Conservation (phyloP, 2,888 invertebrate species). For the Tridacna crocea region DNA sequence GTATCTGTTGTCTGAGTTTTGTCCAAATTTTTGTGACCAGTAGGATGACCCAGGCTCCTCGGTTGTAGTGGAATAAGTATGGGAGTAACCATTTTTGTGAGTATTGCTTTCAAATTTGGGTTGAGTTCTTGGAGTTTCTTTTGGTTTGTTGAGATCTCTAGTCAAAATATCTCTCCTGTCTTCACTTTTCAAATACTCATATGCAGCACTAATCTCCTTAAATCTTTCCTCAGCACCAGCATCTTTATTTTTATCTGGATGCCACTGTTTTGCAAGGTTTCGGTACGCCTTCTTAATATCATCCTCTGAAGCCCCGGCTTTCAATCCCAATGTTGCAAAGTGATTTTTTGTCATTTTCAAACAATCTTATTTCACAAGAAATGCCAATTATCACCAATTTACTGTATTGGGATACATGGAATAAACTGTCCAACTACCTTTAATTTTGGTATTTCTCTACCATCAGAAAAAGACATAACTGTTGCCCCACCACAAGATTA, state of each 20-base stretch:
- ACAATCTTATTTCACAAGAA: background rate
- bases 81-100: conserved; percentile 18
- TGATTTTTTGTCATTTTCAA: conserved; percentile 69
- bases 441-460: background rate
- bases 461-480: conserved; percentile 8
- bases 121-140: conserved; percentile 23
- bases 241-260: conserved; percentile 81
- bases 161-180: conserved; percentile 74
- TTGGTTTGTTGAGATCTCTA: conserved; percentile 66
- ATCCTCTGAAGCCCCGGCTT: conserved; percentile 74
- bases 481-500: background rate
- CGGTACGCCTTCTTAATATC: conserved; percentile 81
- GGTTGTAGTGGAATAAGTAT: conserved; percentile 6
- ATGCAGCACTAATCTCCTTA: conserved; percentile 80
- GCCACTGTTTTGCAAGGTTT: conserved; percentile 78
- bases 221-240: conserved; percentile 80
- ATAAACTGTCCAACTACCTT: too few species aligned
- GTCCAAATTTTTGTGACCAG: conserved; percentile 54
- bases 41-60: conserved; percentile 18
- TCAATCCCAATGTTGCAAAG: conserved; percentile 76
- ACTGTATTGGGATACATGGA: too few species aligned
- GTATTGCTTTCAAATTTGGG: conserved; percentile 25
- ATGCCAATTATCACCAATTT: too few species aligned
- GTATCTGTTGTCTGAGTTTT: conserved; percentile 49
- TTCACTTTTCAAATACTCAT: conserved; percentile 76